Conservation (phyloP, 2,113 vertebrate genomes). For the Pleuronectes platessa region DNA sequence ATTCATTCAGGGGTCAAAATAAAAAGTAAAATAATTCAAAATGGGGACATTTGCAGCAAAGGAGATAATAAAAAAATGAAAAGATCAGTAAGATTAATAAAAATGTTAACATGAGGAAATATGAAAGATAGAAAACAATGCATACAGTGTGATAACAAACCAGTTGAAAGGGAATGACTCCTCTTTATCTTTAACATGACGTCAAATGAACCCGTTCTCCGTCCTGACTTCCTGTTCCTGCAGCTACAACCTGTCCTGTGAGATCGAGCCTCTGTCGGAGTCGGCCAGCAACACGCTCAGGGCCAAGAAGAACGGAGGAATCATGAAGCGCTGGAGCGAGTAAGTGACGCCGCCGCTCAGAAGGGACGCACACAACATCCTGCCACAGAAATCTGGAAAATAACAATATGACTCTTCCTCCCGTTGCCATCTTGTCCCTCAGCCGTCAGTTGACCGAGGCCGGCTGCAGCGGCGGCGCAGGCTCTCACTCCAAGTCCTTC, state of each 20-base stretch:
- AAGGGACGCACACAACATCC: background rate
- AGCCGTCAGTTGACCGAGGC: constrained; percentile 92
- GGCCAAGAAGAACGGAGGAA: constrained; percentile 93
- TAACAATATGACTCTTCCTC: background rate
- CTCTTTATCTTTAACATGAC: too few relatives aligned
- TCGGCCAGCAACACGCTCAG: constrained; percentile 93
- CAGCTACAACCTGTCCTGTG: constrained; percentile 94
- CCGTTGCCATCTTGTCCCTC: background rate
- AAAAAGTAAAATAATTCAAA: too few relatives aligned
- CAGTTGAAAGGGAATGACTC: too few relatives aligned
- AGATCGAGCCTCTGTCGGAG: constrained; percentile 95
- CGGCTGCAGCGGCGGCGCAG: constrained; percentile 78
- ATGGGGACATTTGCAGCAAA: too few relatives aligned
- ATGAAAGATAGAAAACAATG: too few relatives aligned
- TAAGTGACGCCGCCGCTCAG: constrained; percentile 74
- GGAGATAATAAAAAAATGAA: too few relatives aligned
- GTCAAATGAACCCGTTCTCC: too few relatives aligned
- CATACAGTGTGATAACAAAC: too few relatives aligned
- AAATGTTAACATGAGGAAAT: too few relatives aligned
- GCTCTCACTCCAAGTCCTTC: constrained; percentile 94
- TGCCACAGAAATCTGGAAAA: background rate
- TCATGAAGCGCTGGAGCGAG: constrained; percentile 99
- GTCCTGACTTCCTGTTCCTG: background rate
- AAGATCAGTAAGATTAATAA: too few relatives aligned
- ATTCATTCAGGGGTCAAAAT: too few relatives aligned